Evolutionary conservation across 2,888 invertebrate genomes (phyloP), one percentile per base, ranked within the genome.

Genomic region (Drosophila gaucha): DNA sequence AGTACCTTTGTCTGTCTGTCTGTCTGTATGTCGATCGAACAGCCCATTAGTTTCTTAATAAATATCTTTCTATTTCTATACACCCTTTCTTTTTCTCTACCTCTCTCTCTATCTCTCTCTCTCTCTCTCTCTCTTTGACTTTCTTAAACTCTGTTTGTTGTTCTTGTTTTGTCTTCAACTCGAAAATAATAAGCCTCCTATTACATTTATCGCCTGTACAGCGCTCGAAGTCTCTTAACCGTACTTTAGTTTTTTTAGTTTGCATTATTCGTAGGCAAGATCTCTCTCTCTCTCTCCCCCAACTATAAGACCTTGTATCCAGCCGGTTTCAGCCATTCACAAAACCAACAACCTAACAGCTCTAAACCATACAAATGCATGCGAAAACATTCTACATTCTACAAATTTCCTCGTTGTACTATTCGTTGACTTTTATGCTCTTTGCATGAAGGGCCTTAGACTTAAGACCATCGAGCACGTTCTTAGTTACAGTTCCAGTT

Each of bases 111-210:
- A 6, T 50, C 31, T 49, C 31, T 58, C 28, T 47, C 51, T 55
- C 2, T 39, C 49, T 54, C 12, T 66, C 18, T 49, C 9, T 44
- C 39, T 55, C 14, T 54, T 26, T 62, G 3, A 46, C 63, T 55
- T 39, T 70, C 46, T 56, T 22, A n/a, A 50, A 39, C 56, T 56
- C 20, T 67, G 79, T 87, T 85, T 80, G 82, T 82, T 78, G 79
- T 87, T 85, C 87, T 85, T 73, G 44, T 56, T 67, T 79, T 77
- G 43, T 58, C 50, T 30, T 44, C 38, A 20, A 39, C 22, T 52
- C 44, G 33, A 41, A 50, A 31, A 35, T 9, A 44, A 24, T 2
- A 8, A 36, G 12, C 1, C 30, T 9, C 41, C 46, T 30, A 31
- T 50, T 43, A 52, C 33, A 50, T 30, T 22, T 62, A 57, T 47